Evolutionary conservation across 1,140 invertebrate species (phyloP).

Genomic region (Drosophila novamexicana): DNA sequence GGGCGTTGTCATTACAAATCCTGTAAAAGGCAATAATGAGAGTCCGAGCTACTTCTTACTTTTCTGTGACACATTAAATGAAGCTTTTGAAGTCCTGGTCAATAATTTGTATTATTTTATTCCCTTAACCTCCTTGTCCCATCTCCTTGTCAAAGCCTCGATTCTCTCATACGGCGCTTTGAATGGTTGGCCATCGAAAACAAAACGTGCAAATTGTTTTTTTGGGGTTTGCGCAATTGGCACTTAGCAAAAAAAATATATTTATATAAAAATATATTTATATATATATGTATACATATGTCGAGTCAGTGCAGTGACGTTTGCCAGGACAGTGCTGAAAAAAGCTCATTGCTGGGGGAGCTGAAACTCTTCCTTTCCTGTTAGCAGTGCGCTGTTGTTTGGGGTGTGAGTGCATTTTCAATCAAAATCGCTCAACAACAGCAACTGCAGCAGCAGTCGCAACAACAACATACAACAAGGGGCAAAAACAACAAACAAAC

Average conservation of each 20-base stretch:
- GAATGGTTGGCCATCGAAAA: slow-evolving; percentile 26
- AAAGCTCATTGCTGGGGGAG: slow-evolving; percentile 21
- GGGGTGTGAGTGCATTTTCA: slow-evolving; percentile 68
- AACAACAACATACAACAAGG: slow-evolving; percentile 11
- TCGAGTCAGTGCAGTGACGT: slow-evolving; percentile 28
- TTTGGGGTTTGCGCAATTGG: slow-evolving; percentile 36
- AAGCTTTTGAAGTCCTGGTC: too few species aligned
- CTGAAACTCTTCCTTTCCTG: slow-evolving; percentile 41
- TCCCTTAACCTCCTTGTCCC: neutral
- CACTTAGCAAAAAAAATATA: slow-evolving; percentile 28
- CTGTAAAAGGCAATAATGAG: neutral
- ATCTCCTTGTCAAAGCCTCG: too few species aligned
- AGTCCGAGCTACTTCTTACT: neutral
- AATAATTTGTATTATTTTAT: neutral
- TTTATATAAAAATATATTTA: neutral
- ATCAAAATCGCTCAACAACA: slow-evolving; percentile 74
- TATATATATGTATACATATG: slow-evolving; percentile 10
- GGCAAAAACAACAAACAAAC: slow-evolving; percentile 49
- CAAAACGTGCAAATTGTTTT: slow-evolving; percentile 59
- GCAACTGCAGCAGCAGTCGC: slow-evolving; percentile 14
- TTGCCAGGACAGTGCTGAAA: slow-evolving; percentile 2
- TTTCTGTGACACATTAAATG: neutral
- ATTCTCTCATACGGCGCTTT: slow-evolving; percentile 13
- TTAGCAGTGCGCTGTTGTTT: slow-evolving; percentile 4
- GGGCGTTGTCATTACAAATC: too few species aligned